Percentiles rank a stretch among this genome's conserved stretches.
These are phyloP conservation scores for Nymphalis io DNA, from an alignment of 1,140 invertebrate genomes.

Conservation along the genomic window DNA sequence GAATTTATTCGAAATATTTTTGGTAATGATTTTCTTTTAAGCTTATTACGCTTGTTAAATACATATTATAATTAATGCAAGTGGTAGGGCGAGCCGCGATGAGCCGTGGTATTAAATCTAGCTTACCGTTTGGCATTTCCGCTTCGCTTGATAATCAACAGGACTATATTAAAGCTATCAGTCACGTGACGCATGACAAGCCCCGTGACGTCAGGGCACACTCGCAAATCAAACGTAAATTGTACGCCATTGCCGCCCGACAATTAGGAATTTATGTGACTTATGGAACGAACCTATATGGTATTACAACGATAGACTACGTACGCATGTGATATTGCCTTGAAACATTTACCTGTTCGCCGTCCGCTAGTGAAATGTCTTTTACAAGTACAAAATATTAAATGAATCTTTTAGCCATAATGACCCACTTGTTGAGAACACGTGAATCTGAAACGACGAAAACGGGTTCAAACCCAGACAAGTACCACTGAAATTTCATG, in stretches of 20 bases:
- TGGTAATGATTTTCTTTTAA: not conserved
- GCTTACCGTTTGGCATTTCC: slow-evolving; percentile 76
- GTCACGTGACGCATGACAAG: slow-evolving; percentile 68
- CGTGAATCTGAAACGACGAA: too few species aligned
- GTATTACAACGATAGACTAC: slow-evolving; percentile 5
- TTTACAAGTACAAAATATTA: too few species aligned
- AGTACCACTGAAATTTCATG: too few species aligned
- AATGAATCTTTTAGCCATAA: too few species aligned
- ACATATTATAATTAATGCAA: slow-evolving; percentile 45
- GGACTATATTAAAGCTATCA: slow-evolving; percentile 78
- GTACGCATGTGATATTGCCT: not conserved
- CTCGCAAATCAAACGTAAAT: slow-evolving; percentile 63
- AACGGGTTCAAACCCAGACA: too few species aligned
- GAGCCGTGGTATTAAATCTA: slow-evolving; percentile 77
- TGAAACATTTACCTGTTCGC: not conserved
- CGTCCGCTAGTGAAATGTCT: too few species aligned
- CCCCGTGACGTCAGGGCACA: slow-evolving; percentile 58
- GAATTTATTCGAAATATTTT: not conserved
- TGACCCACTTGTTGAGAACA: too few species aligned
- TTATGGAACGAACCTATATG: slow-evolving; percentile 28
- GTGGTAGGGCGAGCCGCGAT: slow-evolving; percentile 54
- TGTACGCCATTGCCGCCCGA: slow-evolving; percentile 40
- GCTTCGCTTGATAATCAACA: slow-evolving; percentile 73
- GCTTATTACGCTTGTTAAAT: slow-evolving; percentile 14
- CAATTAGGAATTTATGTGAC: slow-evolving; percentile 52